Evolutionary conservation across 2,888 invertebrate genomes (phyloP), one percentile per base, ranked within the genome.

Genomic region (Rapana venosa): DNA sequence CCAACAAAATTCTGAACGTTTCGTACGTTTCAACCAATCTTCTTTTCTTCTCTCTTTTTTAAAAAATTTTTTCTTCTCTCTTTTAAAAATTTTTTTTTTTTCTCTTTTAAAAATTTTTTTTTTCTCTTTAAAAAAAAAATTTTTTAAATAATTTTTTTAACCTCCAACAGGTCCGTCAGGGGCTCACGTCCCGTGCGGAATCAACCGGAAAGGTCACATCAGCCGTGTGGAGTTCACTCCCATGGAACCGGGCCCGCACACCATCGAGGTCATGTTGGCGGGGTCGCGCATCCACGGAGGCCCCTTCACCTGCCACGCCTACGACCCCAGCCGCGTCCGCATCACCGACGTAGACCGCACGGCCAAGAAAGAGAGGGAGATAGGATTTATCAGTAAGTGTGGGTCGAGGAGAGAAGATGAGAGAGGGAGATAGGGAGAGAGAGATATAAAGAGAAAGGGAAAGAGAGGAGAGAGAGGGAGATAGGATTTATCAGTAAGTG

Each of bases 301-400:
- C 35, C 99, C 99, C 0, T 98, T 98, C 96, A 98, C 98, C 35
- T 99, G 99, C 96, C 98, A 99, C 96, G 98, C 98, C 74, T 99
- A 98, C 94, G 98, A 99, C 95, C 98, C 99, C 0, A 97, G 97
- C 94, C 97, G 97, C 96, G 98, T 99, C 0, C 97, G 97, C 90
- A 97, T 98, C 85, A 96, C 96, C 17, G 97, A 97, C 83, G 91
- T 93, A 0, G 92, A 93, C 61, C 90, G 90, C 32, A 87, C 91
- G 0, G 92, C 92, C 56, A 90, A 91, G 94, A 97, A 87, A 96
- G 96, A 92, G 91, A 93, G 92, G 92, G 94, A 92, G 87, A 92
- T 93, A n/a, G 92, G 92, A 66, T 95, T 94, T 90, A 93, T 92
- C n/a, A 93, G 94, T 94, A 88, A 91, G 91, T 87, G 36, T 2